phyloP scores from a whole-genome alignment of 2,797 vertebrate genomes.

The Lithobates pipiens region DNA sequence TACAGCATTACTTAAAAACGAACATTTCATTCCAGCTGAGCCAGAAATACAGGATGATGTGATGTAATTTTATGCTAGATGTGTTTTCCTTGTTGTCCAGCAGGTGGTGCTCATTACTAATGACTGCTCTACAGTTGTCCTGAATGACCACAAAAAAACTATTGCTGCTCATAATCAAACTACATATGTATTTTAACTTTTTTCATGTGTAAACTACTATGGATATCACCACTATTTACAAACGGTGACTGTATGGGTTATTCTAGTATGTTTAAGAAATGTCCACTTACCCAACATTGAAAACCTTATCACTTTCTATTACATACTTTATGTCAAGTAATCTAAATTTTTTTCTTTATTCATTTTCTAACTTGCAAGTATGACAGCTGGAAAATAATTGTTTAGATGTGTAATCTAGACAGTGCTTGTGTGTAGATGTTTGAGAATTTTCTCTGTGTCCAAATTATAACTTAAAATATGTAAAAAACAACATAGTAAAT shows the following conservation, averaged over 20 bases:
- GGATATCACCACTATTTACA: no score
- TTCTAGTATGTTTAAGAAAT: no score
- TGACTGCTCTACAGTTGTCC: background rate
- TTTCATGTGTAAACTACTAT: no score
- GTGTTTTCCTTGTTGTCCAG: slow-evolving; percentile 18
- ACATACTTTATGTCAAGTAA: no score
- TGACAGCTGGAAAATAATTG: background rate
- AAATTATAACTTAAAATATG: background rate
- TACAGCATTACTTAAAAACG: background rate
- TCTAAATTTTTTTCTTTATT: no score
- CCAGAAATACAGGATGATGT: background rate
- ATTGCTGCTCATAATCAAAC: background rate
- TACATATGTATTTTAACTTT: no score
- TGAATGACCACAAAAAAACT: background rate
- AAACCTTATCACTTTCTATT: no score
- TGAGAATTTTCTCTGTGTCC: background rate
- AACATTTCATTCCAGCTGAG: background rate
- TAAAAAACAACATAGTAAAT: no score
- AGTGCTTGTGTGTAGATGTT: no score
- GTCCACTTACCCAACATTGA: no score
- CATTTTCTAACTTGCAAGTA: background rate
- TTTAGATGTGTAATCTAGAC: background rate
- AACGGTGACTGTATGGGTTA: no score
- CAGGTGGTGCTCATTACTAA: slow-evolving; percentile 41
- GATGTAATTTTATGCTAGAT: background rate